These are phyloP conservation scores for Mesorhabditis spiculigera DNA, from an alignment of 2,888 invertebrate species.

Conservation along the genomic window DNA sequence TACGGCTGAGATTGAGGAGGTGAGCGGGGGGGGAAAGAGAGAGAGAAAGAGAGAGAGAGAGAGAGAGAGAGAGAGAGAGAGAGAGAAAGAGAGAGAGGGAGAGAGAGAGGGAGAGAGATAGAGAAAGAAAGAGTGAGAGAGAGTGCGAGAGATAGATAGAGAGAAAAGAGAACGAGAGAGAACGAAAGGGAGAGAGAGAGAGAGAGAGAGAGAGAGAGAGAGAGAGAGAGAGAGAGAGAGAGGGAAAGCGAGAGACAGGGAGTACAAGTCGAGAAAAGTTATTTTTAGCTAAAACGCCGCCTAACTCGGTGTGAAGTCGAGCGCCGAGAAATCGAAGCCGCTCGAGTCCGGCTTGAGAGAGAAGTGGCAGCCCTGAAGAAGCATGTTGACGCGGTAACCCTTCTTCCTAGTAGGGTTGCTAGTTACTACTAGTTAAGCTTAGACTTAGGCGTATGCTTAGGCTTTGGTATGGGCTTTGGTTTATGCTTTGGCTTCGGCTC, in stretches of 20 bases:
- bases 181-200: conserved; percentile 5
- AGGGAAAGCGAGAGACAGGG: neutral
- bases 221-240: too few relatives aligned
- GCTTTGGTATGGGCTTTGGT: too few relatives aligned
- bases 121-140: too few relatives aligned
- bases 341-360: conserved; percentile 31
- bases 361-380: conserved; percentile 38
- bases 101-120: too few relatives aligned
- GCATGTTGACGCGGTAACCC: conserved; percentile 33
- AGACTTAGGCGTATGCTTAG: too few relatives aligned
- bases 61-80: conserved; percentile 27
- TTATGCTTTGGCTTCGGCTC: too few relatives aligned
- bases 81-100: neutral
- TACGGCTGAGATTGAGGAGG: conserved; percentile 38
- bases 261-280: neutral
- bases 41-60: conserved; percentile 18
- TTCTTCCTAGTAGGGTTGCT: neutral
- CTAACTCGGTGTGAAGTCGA: conserved; percentile 25
- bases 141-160: too few relatives aligned
- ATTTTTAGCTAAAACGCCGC: neutral
- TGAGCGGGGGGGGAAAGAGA: too few relatives aligned
- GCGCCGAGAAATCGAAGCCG: conserved; percentile 31
- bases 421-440: too few relatives aligned
- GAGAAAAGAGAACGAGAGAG: too few relatives aligned
- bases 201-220: too few relatives aligned